These are phyloP conservation scores for Lagorchestes hirsutus DNA, from an alignment of 2,797 vertebrate species.

Conservation along the genomic window DNA sequence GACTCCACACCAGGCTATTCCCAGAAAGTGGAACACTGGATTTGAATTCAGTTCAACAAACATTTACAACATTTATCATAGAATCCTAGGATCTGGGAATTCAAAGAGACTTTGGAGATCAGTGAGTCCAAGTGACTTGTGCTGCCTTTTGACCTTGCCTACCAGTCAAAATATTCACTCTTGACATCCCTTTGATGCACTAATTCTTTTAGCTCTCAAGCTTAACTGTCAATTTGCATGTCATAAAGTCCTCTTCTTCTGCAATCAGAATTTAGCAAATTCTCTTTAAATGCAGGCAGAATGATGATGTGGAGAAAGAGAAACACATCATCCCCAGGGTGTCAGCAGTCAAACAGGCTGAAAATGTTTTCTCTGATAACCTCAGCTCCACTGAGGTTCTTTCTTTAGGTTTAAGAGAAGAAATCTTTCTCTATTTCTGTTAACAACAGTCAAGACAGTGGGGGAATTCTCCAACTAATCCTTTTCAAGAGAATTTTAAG, in stretches of 20 bases:
- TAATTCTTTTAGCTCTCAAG: not conserved
- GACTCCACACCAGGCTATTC: not conserved
- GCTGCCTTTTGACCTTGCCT: not conserved
- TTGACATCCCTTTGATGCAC: not conserved
- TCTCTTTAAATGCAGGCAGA: not conserved
- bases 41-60: not conserved
- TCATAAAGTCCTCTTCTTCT: not conserved
- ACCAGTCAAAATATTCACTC: not conserved
- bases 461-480: not conserved
- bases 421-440: not conserved
- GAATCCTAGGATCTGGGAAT: not conserved
- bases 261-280: not conserved
- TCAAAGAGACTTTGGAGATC: not conserved
- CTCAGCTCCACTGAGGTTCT: not conserved
- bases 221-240: not conserved
- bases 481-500: not conserved
- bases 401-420: not conserved
- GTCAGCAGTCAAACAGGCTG: not conserved
- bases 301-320: not conserved
- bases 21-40: not conserved
- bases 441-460: not conserved
- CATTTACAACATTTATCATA: not conserved
- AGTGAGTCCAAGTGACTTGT: not conserved
- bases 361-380: constrained; percentile 11
- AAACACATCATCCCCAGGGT: not conserved